Base-by-base conservation (phyloP, 2,113 vertebrate species). In the Martes martes region DNA sequence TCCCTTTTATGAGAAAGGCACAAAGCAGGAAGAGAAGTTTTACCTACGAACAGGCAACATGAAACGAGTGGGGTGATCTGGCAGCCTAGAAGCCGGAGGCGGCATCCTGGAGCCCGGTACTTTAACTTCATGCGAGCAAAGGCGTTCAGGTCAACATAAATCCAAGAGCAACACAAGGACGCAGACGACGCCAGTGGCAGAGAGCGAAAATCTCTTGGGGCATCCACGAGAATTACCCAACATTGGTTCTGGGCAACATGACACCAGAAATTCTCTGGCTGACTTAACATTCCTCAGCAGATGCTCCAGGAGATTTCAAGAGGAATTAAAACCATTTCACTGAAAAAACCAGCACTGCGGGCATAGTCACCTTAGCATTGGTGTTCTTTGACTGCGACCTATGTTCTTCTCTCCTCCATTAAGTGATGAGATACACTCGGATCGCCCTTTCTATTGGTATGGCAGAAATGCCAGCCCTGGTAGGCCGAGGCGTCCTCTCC, bases 241-340 rank as follows among this genome's bases (percentile, higher is more conserved):
- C 50, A 80, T 3, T 65, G 83, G 80, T 91, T 71, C 81, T 81
- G 47, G 84, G 92, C 80, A 95, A 95, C 19, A 36, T 2, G 67
- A 91, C 69, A 94, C 78, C 96, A 96, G 81, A 82, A 92, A 96
- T 47, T 45, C 84, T 91, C 96, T 1, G 0, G 92, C 5, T 95
- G 73, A 93, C 47, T 93, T 91, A 74, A 82, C 78, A 55, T 92
- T 96, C n/a, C 71, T 79, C 78, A 89, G 82, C 88, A 97, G 93
- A 94, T 80, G 59, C 79, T 95, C 57, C 80, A 74, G 91, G 71
- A 91, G 67, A 65, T 59, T 96, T 93, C 89, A 65, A 89, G 50
- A 96, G 61, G 84, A 93, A 97, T 95, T 89, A 91, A 89, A 97
- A 73, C 65, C 36, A 15, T 95, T 95, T 96, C 82, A 76, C 47